phyloP scores from a whole-genome alignment of 1,140 invertebrate species.

The Glossosoma conforme region DNA sequence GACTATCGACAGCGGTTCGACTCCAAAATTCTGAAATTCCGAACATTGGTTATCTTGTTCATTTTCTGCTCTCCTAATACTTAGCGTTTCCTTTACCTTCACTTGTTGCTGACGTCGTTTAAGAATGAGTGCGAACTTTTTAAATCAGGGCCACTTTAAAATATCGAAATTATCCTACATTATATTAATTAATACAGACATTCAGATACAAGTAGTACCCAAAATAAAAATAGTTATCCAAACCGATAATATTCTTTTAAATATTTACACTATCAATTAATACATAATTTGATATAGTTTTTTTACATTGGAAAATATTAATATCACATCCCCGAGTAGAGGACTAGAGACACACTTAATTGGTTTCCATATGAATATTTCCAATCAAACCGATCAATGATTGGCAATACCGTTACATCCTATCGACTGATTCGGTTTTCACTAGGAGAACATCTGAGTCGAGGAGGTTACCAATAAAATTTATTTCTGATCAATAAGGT shows the following conservation, averaged over 20 bases:
- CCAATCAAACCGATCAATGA: constrained; percentile 30
- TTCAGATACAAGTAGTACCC: too few relatives aligned
- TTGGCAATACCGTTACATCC: constrained; percentile 31
- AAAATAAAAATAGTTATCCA: too few relatives aligned
- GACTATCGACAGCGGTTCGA: too few relatives aligned
- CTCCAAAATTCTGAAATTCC: too few relatives aligned
- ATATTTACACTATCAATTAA: too few relatives aligned
- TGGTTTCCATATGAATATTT: constrained; percentile 20
- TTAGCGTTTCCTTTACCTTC: constrained; percentile 28
- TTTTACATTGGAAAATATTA: background rate
- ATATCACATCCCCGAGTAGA: too few relatives aligned
- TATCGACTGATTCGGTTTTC: constrained; percentile 33
- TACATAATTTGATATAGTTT: background rate
- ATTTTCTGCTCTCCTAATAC: constrained; percentile 21
- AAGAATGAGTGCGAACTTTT: constrained; percentile 7
- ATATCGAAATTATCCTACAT: too few relatives aligned
- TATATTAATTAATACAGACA: too few relatives aligned
- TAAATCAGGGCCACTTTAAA: constrained; percentile 17
- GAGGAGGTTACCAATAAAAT: constrained; percentile 28
- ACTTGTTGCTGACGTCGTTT: constrained; percentile 19
- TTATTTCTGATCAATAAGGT: constrained; percentile 29
- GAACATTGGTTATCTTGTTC: too few relatives aligned
- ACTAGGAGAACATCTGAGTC: constrained; percentile 22
- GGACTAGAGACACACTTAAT: background rate
- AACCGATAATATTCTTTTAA: too few relatives aligned